These are phyloP conservation scores for Micropoecilia bifurca DNA, from an alignment of 2,797 vertebrate genomes.

Conservation along the genomic window DNA sequence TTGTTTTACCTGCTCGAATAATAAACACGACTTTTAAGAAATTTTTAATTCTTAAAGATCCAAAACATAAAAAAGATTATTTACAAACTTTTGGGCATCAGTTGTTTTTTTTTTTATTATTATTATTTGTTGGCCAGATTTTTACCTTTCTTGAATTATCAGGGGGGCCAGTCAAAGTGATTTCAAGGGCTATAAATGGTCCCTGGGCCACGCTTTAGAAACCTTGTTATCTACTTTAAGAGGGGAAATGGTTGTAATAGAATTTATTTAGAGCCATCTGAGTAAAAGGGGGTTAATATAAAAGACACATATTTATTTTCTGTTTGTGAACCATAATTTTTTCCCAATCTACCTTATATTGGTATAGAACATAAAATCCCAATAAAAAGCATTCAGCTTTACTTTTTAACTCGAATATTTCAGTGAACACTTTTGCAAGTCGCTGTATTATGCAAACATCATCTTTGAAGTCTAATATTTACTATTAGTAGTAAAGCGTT, in stretches of 20 bases:
- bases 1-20: too few relatives aligned
- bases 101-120: too few relatives aligned
- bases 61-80: too few relatives aligned
- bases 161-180: too few relatives aligned
- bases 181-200: too few relatives aligned
- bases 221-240: not conserved
- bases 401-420: not conserved
- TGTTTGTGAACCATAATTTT: not conserved
- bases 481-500: constrained; percentile 21
- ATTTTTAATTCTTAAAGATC: too few relatives aligned
- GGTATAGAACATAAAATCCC: not conserved
- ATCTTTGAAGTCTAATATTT: not conserved
- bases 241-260: not conserved
- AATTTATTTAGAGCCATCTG: not conserved
- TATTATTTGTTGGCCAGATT: too few relatives aligned
- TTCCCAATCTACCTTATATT: not conserved
- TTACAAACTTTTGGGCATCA: too few relatives aligned
- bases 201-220: too few relatives aligned
- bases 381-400: not conserved
- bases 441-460: not conserved
- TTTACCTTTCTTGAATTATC: too few relatives aligned
- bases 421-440: not conserved
- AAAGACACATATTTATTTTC: not conserved
- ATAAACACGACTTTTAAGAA: too few relatives aligned
- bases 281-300: not conserved